Percentiles rank a stretch among this genome's conserved stretches.
phyloP scores from a whole-genome alignment of 2,888 invertebrate genomes.

The Prenolepis imparis region DNA sequence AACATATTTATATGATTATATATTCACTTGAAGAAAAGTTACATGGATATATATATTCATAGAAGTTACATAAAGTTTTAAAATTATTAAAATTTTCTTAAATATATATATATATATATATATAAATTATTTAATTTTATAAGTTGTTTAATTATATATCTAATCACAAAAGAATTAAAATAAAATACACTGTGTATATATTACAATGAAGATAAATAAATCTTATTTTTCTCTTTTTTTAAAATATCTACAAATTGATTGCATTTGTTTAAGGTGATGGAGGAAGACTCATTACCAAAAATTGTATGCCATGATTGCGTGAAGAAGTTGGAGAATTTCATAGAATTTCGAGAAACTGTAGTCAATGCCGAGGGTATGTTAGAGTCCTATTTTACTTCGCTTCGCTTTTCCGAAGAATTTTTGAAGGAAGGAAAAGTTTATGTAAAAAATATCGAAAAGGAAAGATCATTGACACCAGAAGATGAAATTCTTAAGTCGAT shows the following conservation, averaged over 20 bases:
- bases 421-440: conserved; percentile 89
- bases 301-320: conserved; percentile 90
- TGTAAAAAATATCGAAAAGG: conserved; percentile 83
- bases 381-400: conserved; percentile 89
- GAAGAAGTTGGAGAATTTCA: conserved; percentile 89
- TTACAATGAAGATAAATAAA: background rate
- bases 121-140: no score
- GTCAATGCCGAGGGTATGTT: conserved; percentile 90
- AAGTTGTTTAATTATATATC: background rate
- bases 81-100: background rate
- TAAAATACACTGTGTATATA: background rate
- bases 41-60: background rate
- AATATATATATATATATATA: no score
- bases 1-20: background rate
- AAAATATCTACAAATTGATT: conserved; percentile 19
- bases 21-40: background rate
- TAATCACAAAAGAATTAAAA: background rate
- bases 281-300: conserved; percentile 91
- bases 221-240: conserved; percentile 39
- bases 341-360: conserved; percentile 89
- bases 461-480: conserved; percentile 77
- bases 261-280: conserved; percentile 87
- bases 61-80: background rate
- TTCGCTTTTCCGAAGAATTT: conserved; percentile 89
- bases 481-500: conserved; percentile 79